Evolutionary conservation across 2,797 vertebrate species (phyloP).

Genomic region (Pangasius sanitwongsei): DNA sequence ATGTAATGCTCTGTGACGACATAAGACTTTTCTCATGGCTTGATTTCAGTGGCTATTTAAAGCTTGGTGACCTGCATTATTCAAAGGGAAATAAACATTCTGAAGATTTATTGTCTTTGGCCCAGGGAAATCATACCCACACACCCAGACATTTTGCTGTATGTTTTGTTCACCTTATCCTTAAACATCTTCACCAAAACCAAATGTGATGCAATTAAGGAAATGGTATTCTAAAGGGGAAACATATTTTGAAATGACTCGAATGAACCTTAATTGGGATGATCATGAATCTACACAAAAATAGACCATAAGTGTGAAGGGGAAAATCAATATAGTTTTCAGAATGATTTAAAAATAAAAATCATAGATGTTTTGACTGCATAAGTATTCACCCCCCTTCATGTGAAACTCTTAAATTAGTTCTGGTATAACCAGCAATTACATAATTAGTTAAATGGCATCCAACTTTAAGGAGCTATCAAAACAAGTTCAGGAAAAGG

Average conservation of each 20-base stretch:
- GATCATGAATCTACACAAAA: neutral
- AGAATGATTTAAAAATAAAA: neutral
- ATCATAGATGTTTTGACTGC: neutral
- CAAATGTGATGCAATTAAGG: neutral
- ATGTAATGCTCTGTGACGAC: constrained; percentile 47
- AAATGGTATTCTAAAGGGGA: neutral
- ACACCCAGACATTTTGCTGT: neutral
- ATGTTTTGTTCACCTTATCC: neutral
- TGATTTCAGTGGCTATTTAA: constrained; percentile 25
- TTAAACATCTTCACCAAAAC: neutral
- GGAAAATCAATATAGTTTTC: neutral
- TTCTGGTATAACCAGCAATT: neutral
- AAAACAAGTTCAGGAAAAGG: neutral
- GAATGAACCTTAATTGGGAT: neutral
- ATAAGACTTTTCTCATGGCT: constrained; percentile 52
- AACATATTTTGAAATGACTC: neutral
- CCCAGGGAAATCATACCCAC: no score
- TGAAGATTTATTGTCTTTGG: neutral
- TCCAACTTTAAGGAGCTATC: neutral
- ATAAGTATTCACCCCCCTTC: neutral
- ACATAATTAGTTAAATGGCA: neutral
- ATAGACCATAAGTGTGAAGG: neutral
- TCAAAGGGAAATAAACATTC: neutral
- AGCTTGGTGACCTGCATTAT: neutral
- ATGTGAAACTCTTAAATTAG: neutral